These are phyloP conservation scores for Alexandromys fortis DNA, from an alignment of 2,113 vertebrate species.

Conservation along the genomic window DNA sequence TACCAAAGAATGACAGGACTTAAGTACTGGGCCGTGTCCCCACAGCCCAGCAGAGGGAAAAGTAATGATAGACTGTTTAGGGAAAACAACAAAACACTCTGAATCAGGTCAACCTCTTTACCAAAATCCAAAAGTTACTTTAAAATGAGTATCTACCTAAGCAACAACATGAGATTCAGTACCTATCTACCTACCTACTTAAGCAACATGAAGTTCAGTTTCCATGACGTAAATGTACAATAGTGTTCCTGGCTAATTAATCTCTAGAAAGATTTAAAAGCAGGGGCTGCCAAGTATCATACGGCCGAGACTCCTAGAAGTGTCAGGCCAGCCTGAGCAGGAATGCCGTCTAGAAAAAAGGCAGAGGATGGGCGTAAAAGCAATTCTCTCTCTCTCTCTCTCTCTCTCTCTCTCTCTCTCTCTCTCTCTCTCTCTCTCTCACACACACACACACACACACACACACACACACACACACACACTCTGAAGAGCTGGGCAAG, in stretches of 20 bases:
- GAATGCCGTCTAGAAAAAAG: background rate
- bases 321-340: background rate
- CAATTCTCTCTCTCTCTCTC: background rate
- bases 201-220: slow-evolving; percentile 43
- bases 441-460: background rate
- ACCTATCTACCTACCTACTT: background rate
- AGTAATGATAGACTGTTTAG: background rate
- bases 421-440: no score
- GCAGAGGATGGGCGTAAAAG: background rate
- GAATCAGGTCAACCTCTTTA: slow-evolving; percentile 44
- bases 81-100: slow-evolving; percentile 57
- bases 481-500: background rate
- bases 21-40: background rate
- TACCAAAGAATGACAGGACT: background rate
- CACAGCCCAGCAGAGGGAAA: background rate
- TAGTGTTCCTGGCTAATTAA: slow-evolving; percentile 27
- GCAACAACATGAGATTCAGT: background rate
- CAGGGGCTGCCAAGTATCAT: background rate
- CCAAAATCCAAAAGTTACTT: slow-evolving; percentile 28
- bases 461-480: background rate
- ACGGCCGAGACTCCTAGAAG: background rate
- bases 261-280: slow-evolving; percentile 39
- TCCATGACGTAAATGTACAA: slow-evolving; percentile 32
- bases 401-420: no score
- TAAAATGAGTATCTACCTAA: background rate